These are phyloP conservation scores for Lissonota sp. DNA, from an alignment of 2,888 invertebrate species.

Conservation along the genomic window DNA sequence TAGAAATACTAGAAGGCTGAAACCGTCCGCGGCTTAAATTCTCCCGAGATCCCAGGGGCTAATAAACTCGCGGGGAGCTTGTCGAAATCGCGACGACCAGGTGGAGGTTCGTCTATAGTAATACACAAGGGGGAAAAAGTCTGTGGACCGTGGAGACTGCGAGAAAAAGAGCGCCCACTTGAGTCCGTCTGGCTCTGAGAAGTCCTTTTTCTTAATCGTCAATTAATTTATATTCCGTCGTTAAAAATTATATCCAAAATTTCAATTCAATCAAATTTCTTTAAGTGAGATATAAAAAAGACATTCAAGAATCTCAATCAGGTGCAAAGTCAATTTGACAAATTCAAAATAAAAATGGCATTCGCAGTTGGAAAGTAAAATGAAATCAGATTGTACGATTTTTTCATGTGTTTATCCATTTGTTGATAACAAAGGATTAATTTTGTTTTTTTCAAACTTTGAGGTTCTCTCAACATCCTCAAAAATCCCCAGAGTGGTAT, in stretches of 20 bases:
- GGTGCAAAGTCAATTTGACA: too few species aligned
- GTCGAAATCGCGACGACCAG: conserved; percentile 11
- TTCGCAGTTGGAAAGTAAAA: too few species aligned
- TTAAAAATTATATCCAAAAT: neutral
- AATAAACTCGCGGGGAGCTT: neutral
- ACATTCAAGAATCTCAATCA: too few species aligned
- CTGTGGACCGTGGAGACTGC: neutral
- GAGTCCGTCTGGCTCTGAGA: conserved; percentile 19
- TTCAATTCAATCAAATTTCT: too few species aligned
- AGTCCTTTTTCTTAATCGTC: neutral
- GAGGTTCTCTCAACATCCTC: too few species aligned
- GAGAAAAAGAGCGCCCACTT: conserved; percentile 26
- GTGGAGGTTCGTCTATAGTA: neutral
- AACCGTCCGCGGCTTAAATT: conserved; percentile 24
- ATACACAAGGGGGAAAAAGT: neutral
- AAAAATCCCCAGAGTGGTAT: too few species aligned
- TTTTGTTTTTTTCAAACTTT: too few species aligned
- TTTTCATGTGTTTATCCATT: too few species aligned
- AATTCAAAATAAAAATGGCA: too few species aligned
- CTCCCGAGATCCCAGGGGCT: conserved; percentile 35
- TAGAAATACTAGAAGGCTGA: conserved; percentile 51
- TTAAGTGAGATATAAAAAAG: neutral
- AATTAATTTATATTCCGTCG: neutral
- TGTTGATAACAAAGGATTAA: too few species aligned
- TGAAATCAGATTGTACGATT: too few species aligned